Conservation (phyloP, 92 coral and sea anemone genomes). For the Actinernus sp. region DNA sequence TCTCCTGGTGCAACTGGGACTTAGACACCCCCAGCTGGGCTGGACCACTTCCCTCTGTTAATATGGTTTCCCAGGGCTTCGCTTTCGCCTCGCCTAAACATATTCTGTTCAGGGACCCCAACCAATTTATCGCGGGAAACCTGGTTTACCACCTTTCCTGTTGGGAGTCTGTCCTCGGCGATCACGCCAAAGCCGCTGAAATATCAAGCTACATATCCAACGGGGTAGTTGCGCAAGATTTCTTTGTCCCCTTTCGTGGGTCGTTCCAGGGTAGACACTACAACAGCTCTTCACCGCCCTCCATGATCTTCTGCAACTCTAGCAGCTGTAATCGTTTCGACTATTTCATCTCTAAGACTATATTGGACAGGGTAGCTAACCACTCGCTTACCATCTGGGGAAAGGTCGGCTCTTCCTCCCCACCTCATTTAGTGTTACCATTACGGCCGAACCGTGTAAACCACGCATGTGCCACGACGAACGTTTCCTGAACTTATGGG, state of each 20-base stretch:
- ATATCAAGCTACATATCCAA: too few species aligned
- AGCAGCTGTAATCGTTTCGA: not conserved
- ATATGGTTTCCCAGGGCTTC: too few species aligned
- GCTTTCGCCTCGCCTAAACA: too few species aligned
- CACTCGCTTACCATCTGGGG: conserved; percentile 1
- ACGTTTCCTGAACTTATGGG: too few species aligned
- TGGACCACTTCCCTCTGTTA: too few species aligned
- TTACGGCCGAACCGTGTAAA: too few species aligned
- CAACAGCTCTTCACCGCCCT: conserved; percentile 1
- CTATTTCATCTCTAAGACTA: not conserved
- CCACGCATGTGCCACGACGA: too few species aligned
- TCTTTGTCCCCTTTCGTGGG: conserved; percentile 7
- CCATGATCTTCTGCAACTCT: not conserved
- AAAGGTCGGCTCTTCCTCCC: not conserved
- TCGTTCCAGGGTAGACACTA: conserved; percentile 3
- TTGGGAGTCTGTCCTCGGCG: conserved; percentile 14
- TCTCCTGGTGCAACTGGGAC: too few species aligned
- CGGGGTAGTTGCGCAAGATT: not conserved
- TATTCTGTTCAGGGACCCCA: too few species aligned
- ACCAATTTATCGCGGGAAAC: conserved; percentile 18
- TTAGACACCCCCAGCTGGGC: too few species aligned
- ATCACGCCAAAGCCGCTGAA: too few species aligned
- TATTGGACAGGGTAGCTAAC: not conserved
- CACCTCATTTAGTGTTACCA: too few species aligned
- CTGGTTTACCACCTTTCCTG: conserved; percentile 15